Base-by-base conservation (phyloP, 1,140 invertebrate species). In the Drosophila pectinifera region DNA sequence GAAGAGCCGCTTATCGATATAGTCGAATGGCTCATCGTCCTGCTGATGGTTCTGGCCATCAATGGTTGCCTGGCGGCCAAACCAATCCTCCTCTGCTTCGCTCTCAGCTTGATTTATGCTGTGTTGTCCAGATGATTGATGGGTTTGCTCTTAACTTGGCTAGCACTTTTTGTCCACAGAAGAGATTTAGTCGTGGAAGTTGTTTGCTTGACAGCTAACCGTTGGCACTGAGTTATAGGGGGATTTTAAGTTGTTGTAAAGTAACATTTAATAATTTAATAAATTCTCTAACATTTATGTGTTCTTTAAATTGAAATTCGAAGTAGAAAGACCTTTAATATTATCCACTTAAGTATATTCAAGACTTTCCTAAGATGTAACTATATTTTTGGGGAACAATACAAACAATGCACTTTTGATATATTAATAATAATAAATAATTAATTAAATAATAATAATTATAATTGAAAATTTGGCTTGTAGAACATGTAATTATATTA, bases 31-130 rank as follows among this genome's bases (percentile, higher is more conserved):
- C 56, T 73, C 59, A 67, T 56, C 65, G 69, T 53, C 49, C 49
- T 53, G 49, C 65, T 61, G 45, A 46, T 69, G 59, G 62, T 38
- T 59, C 20, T 63, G 41, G 61, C 48, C 48, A 72, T 72, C 68
- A 72, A 70, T 72, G 68, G 51, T 28, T 72, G 42, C 51, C 68
- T 48, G 68, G 65, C 49, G 68, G 65, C 16, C 34, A 41, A 18
- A 57, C 65, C 41, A 56, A 38, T 38, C 43, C 49, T 18, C 46
- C 39, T 39, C 16, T 20, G 48, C 18, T 56, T 73, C 48, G 53
- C 65, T 72, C 43, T 72, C 68, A 49, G 67, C 61, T 73, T 90
- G 88, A 90, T 90, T 90, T 91, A 90, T 91, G 80, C 84, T 65
- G 56, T 41, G 77, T 73, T 78, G 64, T 64, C 36, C 58, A 45